A percentile compares a stretch with the other conserved stretches of the same genome.
Conservation (phyloP, 2,113 vertebrate species). For the Thamnaconus septentrionalis region DNA sequence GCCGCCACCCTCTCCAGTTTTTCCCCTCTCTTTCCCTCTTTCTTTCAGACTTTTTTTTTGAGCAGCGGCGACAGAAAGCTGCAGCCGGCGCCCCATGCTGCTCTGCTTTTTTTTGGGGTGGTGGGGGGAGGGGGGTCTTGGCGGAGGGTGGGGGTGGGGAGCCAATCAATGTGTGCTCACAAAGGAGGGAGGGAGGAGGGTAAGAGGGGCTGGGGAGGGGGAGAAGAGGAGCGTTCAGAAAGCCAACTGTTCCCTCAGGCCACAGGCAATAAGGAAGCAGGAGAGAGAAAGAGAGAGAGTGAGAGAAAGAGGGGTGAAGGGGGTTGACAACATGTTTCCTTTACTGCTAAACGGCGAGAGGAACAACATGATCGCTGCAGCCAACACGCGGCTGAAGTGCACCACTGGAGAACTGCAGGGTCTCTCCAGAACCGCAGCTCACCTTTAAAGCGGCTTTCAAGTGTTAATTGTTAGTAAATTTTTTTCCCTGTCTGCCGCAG, state of each 20-base stretch:
- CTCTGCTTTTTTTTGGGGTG: slow-evolving; percentile 54
- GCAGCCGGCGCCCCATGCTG: slow-evolving; percentile 69
- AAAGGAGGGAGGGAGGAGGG: slow-evolving; percentile 54
- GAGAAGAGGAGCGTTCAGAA: slow-evolving; percentile 58
- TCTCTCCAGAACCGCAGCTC: too few species aligned
- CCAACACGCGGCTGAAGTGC: slow-evolving; percentile 13
- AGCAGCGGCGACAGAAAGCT: slow-evolving; percentile 61
- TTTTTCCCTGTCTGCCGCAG: too few species aligned
- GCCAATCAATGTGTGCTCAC: slow-evolving; percentile 75
- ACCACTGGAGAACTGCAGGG: slow-evolving; percentile 1
- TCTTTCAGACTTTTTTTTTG: slow-evolving; percentile 37
- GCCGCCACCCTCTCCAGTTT: slow-evolving; percentile 11
- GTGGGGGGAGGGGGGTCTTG: too few species aligned
- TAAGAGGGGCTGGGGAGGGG: slow-evolving; percentile 24
- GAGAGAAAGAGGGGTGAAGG: slow-evolving; percentile 33
- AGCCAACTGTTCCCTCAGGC: slow-evolving; percentile 76
- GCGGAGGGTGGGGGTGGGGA: slow-evolving; percentile 32
- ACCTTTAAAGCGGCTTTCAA: too few species aligned
- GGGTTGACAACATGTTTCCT: slow-evolving; percentile 67
- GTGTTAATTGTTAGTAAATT: too few species aligned
- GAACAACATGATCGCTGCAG: slow-evolving; percentile 52
- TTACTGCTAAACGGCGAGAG: slow-evolving; percentile 44
- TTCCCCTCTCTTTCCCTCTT: slow-evolving; percentile 14
- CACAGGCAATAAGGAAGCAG: slow-evolving; percentile 56
- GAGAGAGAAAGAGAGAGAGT: slow-evolving; percentile 28